Evolutionary conservation across 2,888 invertebrate species (phyloP).

Genomic region (Cephus spinipes): DNA sequence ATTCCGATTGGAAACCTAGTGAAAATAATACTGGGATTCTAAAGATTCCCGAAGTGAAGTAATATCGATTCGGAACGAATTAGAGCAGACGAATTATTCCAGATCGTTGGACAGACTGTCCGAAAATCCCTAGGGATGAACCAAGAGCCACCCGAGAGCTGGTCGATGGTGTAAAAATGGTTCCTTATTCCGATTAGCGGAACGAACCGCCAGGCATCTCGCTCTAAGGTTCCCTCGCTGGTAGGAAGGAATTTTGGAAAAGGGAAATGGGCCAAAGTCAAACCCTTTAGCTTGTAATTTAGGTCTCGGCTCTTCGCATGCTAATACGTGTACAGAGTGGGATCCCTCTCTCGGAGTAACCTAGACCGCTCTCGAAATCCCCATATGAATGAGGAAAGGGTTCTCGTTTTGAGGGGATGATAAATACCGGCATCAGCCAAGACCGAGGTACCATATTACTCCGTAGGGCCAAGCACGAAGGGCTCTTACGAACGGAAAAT

Average conservation of each 20-base stretch:
- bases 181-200: not conserved
- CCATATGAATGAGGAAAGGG: conserved; percentile 9
- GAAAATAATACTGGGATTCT: not conserved
- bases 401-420: conserved; percentile 20
- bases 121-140: not conserved
- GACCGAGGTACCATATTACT: not conserved
- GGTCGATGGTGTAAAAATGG: not conserved
- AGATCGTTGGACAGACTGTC: not conserved
- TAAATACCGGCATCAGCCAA: conserved; percentile 1
- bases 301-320: conserved; percentile 1
- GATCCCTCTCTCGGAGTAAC: not conserved
- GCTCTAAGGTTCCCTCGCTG: not conserved
- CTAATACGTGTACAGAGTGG: not conserved
- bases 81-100: not conserved
- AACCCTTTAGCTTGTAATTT: conserved; percentile 4
- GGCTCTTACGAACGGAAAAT: not conserved
- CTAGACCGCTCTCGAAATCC: conserved; percentile 1
- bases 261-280: conserved; percentile 1
- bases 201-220: not conserved
- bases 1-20: not conserved
- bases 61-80: not conserved
- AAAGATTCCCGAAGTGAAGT: not conserved
- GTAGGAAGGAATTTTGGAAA: not conserved
- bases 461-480: not conserved
- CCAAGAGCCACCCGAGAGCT: not conserved